Evolutionary conservation across 2,113 vertebrate genomes (phyloP).

Genomic region (Petrocephalus zakoni): DNA sequence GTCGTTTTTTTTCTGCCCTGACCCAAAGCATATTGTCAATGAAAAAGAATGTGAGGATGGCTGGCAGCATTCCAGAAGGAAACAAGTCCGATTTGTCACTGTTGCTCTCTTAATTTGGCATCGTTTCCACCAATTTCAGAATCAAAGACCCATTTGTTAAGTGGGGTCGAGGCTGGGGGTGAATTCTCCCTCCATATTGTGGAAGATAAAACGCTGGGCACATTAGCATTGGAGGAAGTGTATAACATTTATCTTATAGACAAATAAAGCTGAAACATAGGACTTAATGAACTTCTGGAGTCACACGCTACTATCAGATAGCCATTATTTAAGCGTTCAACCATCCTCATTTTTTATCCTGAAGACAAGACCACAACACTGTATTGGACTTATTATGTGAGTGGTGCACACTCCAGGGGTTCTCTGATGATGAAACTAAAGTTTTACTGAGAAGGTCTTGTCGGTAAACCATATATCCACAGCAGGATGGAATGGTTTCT

Average conservation of each 20-base stretch:
- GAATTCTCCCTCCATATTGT: background rate
- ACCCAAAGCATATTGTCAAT: background rate
- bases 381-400: background rate
- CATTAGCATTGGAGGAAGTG: background rate
- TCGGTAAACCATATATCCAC: background rate
- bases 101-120: slow-evolving; percentile 22
- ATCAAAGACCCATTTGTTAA: background rate
- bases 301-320: background rate
- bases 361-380: background rate
- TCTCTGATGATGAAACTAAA: background rate
- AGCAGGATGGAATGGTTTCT: background rate
- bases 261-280: background rate
- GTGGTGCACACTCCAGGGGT: background rate
- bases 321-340: background rate
- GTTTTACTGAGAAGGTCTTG: background rate
- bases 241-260: background rate
- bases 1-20: background rate
- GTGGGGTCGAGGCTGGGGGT: background rate
- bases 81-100: background rate
- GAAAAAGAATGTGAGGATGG: background rate
- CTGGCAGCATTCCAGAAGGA: background rate
- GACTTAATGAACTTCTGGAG: background rate
- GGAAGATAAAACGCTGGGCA: background rate
- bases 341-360: background rate
- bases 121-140: background rate